A percentile compares a stretch with the other conserved stretches of the same genome.
These are phyloP conservation scores for Anagrus nilaparvatae DNA, from an alignment of 1,140 invertebrate genomes.

Conservation along the genomic window DNA sequence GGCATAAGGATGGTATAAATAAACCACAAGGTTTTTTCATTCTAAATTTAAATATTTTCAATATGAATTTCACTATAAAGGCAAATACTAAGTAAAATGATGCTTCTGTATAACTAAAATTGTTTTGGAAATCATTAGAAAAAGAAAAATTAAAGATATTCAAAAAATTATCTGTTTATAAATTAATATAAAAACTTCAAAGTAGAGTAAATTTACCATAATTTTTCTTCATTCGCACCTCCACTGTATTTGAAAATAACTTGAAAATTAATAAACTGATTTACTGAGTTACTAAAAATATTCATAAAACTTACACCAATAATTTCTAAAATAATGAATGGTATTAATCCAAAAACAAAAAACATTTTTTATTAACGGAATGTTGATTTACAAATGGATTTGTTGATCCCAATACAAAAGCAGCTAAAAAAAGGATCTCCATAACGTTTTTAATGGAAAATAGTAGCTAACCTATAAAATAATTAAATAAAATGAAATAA, in stretches of 20 bases:
- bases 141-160: conserved; percentile 12
- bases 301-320: conserved; percentile 91
- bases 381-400: conserved; percentile 99
- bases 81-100: conserved; percentile 82
- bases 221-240: conserved; percentile 75
- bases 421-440: conserved; percentile 99
- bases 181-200: not conserved
- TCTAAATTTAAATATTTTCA: conserved; percentile 98
- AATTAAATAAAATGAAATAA: conserved; percentile 6
- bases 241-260: conserved; percentile 95
- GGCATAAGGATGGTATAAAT: conserved; percentile 82
- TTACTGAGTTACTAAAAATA: not conserved
- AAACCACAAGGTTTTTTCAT: conserved; percentile 91
- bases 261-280: conserved; percentile 93
- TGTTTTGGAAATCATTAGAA: conserved; percentile 82
- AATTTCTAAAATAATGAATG: conserved; percentile 91
- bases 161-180: conserved; percentile 6
- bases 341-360: conserved; percentile 95
- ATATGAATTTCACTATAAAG: conserved; percentile 86
- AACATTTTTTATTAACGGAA: conserved; percentile 97
- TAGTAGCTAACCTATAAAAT: conserved; percentile 87
- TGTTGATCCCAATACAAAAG: conserved; percentile 92
- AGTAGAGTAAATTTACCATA: conserved; percentile 65
- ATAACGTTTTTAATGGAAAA: conserved; percentile 97
- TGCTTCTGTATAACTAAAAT: conserved; percentile 70